Conservation (phyloP, 2,113 vertebrate genomes). For the Neodon shergylaensis region DNA sequence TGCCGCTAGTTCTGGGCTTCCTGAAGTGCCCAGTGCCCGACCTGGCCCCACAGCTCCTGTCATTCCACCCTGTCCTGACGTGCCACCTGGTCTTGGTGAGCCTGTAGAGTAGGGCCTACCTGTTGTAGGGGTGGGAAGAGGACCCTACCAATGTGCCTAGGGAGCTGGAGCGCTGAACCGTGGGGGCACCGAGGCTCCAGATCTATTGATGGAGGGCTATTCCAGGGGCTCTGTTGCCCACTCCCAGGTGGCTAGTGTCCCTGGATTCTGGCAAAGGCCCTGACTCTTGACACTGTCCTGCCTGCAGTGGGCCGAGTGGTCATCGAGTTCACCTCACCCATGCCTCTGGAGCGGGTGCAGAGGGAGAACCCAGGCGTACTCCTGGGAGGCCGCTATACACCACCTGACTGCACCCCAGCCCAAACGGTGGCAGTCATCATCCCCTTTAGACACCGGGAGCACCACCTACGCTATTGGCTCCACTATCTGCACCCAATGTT, state of each 20-base stretch:
- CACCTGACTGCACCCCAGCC: constrained; percentile 91
- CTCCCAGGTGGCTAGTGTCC: not conserved
- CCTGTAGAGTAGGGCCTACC: constrained; percentile 24
- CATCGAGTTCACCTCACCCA: constrained; percentile 98
- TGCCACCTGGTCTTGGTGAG: constrained; percentile 93
- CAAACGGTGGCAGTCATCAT: constrained; percentile 99
- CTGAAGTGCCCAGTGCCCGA: constrained; percentile 86
- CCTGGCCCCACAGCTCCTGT: constrained; percentile 88
- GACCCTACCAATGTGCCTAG: not conserved
- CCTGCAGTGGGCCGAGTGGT: constrained; percentile 95
- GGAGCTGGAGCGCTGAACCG: not conserved
- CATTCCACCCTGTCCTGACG: constrained; percentile 94
- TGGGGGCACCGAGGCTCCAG: not conserved
- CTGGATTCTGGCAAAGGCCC: constrained; percentile 24
- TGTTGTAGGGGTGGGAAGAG: not conserved
- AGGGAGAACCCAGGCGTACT: constrained; percentile 97
- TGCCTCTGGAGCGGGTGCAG: constrained; percentile 98
- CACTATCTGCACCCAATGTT: constrained; percentile 98
- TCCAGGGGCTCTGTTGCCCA: not conserved
- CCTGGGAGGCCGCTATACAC: constrained; percentile 94
- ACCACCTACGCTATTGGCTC: constrained; percentile 99
- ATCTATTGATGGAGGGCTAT: not conserved
- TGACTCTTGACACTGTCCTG: constrained; percentile 69
- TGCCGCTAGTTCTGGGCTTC: constrained; percentile 86
- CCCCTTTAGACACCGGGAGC: constrained; percentile 97